Evolutionary conservation across 2,797 vertebrate species (phyloP).

Genomic region (Enteromius unitaeniatus): DNA sequence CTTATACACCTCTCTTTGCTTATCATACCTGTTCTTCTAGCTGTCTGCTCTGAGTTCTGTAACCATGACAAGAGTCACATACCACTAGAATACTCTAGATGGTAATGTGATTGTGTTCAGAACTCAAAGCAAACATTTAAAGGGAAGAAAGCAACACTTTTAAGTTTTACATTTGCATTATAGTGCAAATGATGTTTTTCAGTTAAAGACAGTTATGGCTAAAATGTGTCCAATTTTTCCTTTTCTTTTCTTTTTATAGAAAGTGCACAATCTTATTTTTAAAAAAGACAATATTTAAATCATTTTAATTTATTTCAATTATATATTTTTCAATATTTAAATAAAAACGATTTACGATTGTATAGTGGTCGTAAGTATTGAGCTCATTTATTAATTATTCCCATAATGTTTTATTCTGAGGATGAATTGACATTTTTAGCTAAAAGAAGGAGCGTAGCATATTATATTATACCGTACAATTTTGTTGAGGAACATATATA

Average conservation of each 20-base stretch:
- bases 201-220: background rate
- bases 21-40: constrained; percentile 48
- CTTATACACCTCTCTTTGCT: constrained; percentile 63
- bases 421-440: background rate
- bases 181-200: constrained; percentile 39
- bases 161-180: constrained; percentile 43
- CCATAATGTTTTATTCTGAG: background rate
- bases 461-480: background rate
- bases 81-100: constrained; percentile 7
- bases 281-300: background rate
- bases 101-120: constrained; percentile 44
- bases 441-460: background rate
- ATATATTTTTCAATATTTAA: too few species aligned
- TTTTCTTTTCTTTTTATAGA: background rate
- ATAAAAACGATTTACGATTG: too few species aligned
- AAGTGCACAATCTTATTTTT: background rate
- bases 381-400: background rate
- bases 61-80: constrained; percentile 19
- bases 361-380: too few species aligned
- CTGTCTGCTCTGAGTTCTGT: constrained; percentile 54
- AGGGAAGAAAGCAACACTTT: constrained; percentile 53
- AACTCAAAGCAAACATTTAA: constrained; percentile 55
- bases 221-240: background rate
- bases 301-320: too few species aligned
- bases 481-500: background rate